Evolutionary conservation across 1,140 invertebrate species (phyloP).

Genomic region (Carposina sasakii): DNA sequence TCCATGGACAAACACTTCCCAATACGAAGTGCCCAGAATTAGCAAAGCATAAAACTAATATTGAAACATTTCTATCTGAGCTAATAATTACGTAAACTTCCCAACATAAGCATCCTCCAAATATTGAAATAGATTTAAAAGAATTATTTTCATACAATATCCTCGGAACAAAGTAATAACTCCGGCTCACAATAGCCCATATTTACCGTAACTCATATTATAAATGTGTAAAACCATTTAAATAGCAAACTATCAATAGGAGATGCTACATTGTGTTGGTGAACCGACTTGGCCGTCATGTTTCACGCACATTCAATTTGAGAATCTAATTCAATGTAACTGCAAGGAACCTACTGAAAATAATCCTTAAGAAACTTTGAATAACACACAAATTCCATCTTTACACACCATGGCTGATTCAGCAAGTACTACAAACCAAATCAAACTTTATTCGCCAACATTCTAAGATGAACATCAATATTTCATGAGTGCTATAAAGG

Average conservation of each 20-base stretch:
- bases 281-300: constrained; percentile 68
- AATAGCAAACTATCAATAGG: constrained; percentile 64
- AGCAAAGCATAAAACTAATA: no score
- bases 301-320: constrained; percentile 67
- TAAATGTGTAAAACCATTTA: constrained; percentile 72
- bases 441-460: no score
- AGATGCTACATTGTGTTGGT: constrained; percentile 60
- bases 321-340: constrained; percentile 25
- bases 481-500: no score
- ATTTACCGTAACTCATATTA: constrained; percentile 69
- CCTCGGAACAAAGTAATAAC: constrained; percentile 59
- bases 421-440: no score
- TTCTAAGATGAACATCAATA: no score
- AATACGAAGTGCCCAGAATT: no score
- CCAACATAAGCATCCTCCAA: constrained; percentile 50
- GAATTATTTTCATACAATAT: constrained; percentile 68
- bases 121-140: constrained; percentile 69
- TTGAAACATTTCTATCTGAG: no score
- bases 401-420: no score
- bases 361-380: constrained; percentile 12
- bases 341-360: constrained; percentile 11
- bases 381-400: no score
- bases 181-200: constrained; percentile 46
- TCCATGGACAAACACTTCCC: no score
- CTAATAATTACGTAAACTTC: no score